These are phyloP conservation scores for Eupithecia abbreviata DNA, from an alignment of 2,888 invertebrate species.

Conservation along the genomic window DNA sequence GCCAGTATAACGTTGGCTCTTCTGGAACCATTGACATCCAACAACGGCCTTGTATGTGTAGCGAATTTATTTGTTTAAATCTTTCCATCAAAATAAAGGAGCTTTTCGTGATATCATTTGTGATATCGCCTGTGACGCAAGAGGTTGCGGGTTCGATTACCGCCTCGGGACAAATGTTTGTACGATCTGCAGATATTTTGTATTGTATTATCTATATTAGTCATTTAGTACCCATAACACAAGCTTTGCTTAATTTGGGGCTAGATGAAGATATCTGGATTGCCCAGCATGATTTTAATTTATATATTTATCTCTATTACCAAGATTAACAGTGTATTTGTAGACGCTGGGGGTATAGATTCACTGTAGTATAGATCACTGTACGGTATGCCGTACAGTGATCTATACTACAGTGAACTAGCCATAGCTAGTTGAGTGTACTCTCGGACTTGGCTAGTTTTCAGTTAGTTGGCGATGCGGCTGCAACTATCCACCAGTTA, in stretches of 20 bases:
- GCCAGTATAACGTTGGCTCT: not conserved
- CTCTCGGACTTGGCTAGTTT: constrained; percentile 27
- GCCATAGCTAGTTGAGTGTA: constrained; percentile 20
- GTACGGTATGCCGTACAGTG: constrained; percentile 15
- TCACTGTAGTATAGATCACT: not conserved
- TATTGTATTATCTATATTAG: too few species aligned
- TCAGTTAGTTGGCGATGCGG: constrained; percentile 30
- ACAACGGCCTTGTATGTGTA: not conserved
- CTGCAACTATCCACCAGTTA: constrained; percentile 11
- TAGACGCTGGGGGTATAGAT: not conserved
- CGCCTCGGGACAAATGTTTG: too few species aligned
- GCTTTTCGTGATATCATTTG: not conserved
- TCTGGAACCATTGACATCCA: not conserved
- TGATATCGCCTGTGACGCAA: too few species aligned
- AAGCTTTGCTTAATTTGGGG: too few species aligned
- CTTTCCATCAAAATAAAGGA: not conserved
- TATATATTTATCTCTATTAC: not conserved
- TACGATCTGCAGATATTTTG: too few species aligned
- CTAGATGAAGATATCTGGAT: too few species aligned
- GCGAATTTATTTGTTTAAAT: not conserved
- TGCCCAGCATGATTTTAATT: too few species aligned
- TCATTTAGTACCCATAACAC: too few species aligned
- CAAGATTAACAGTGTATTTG: not conserved
- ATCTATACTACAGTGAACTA: not conserved
- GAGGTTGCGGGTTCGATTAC: too few species aligned